phyloP scores from a whole-genome alignment of 2,113 vertebrate genomes.

The Colistium nudipinnis region DNA sequence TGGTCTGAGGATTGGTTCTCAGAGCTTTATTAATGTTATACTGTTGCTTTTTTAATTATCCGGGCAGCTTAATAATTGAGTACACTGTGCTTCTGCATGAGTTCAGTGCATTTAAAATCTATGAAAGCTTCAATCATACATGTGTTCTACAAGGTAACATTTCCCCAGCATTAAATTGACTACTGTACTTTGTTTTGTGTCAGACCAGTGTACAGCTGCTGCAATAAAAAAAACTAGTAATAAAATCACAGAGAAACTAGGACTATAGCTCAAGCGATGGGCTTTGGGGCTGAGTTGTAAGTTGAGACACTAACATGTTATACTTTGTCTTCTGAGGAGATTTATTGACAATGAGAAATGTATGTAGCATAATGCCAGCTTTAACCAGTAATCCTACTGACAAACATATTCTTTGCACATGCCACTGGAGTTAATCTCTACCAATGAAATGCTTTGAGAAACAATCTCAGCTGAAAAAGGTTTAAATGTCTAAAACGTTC shows the following conservation, averaged over 20 bases:
- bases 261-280: not conserved
- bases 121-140: not conserved
- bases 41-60: not conserved
- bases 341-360: too few relatives aligned
- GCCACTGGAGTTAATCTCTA: not conserved
- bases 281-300: too few relatives aligned
- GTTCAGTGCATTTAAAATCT: too few relatives aligned
- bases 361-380: too few relatives aligned
- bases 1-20: not conserved
- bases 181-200: not conserved
- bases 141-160: not conserved
- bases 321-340: too few relatives aligned
- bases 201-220: not conserved
- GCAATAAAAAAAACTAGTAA: not conserved
- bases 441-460: not conserved
- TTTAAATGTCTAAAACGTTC: constrained; percentile 16
- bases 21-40: not conserved
- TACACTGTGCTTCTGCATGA: not conserved
- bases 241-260: not conserved
- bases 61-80: not conserved
- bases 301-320: too few relatives aligned
- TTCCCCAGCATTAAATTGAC: too few relatives aligned
- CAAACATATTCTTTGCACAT: constrained; percentile 4
- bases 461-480: not conserved
- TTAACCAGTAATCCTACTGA: not conserved